Conservation (phyloP, 2,888 invertebrate species). For the Mesopsocus fuscifrons region DNA sequence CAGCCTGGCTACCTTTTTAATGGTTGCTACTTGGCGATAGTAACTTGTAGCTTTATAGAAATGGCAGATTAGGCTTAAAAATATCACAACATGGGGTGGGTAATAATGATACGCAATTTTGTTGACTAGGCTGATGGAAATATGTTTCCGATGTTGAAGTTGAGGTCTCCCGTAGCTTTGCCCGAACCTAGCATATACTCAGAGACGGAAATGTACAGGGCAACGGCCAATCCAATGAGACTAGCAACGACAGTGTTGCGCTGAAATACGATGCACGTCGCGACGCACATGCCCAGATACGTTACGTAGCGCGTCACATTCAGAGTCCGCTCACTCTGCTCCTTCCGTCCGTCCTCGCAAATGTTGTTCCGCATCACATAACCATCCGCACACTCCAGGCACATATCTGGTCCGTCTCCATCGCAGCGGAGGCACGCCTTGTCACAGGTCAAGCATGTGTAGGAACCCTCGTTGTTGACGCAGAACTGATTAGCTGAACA, state of each 20-base stretch:
- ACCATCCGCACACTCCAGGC: slow-evolving; percentile 57
- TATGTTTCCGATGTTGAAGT: not conserved
- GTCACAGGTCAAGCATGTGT: slow-evolving; percentile 44
- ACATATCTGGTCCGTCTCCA: slow-evolving; percentile 85
- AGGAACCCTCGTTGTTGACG: slow-evolving; percentile 63
- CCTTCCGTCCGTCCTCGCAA: slow-evolving; percentile 33
- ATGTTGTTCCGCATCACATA: slow-evolving; percentile 51
- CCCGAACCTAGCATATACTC: slow-evolving; percentile 41
- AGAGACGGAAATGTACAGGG: slow-evolving; percentile 64
- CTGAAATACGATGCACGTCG: slow-evolving; percentile 71
- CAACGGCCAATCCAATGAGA: slow-evolving; percentile 58
- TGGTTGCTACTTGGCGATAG: too few species aligned
- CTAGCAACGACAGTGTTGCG: slow-evolving; percentile 57
- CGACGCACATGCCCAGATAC: slow-evolving; percentile 65
- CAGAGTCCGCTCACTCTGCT: slow-evolving; percentile 22
- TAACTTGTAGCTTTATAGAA: too few species aligned
- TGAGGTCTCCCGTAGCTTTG: not conserved
- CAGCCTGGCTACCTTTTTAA: too few species aligned
- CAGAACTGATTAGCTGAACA: slow-evolving; percentile 57
- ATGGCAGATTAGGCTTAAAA: too few species aligned
- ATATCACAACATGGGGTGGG: too few species aligned
- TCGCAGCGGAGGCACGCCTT: slow-evolving; percentile 64
- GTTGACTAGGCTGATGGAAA: not conserved
- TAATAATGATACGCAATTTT: too few species aligned
- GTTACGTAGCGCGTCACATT: slow-evolving; percentile 56